phyloP scores from a whole-genome alignment of 2,888 invertebrate genomes.

The Machimus rusticus region DNA sequence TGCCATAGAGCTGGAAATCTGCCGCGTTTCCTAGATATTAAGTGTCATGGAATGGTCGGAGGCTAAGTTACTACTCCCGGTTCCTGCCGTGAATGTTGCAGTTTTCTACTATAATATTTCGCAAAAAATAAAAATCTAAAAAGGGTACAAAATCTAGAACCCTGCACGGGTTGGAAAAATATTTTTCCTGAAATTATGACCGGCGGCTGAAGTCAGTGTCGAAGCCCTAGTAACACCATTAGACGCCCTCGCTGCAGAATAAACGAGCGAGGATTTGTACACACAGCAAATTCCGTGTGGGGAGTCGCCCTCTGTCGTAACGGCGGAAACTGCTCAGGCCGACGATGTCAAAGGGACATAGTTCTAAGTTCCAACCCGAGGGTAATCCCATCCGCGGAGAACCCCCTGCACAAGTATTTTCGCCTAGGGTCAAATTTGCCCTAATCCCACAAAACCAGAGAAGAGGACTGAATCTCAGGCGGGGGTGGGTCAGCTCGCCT shows the following conservation, averaged over 20 bases:
- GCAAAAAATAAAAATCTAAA: neutral
- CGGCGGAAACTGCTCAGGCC: neutral
- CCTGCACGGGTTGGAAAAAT: neutral
- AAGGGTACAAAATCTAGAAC: neutral
- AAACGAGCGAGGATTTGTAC: neutral
- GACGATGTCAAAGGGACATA: neutral
- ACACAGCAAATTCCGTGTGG: neutral
- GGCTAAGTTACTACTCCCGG: neutral
- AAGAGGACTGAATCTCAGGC: neutral
- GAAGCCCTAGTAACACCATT: slow-evolving; percentile 12
- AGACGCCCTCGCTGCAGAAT: neutral
- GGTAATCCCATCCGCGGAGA: neutral
- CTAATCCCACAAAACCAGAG: neutral
- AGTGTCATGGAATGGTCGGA: neutral
- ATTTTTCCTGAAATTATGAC: neutral
- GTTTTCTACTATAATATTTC: neutral
- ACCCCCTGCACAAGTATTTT: neutral
- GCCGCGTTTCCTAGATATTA: neutral
- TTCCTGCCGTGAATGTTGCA: neutral
- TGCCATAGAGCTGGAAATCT: neutral
- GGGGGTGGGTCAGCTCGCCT: neutral
- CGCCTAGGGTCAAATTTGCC: slow-evolving; percentile 2
- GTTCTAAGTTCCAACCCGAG: neutral
- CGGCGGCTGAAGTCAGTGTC: neutral
- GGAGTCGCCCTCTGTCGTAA: neutral